phyloP scores from a whole-genome alignment of 1,140 invertebrate species.

The Aphelenchoides fujianensis region DNA sequence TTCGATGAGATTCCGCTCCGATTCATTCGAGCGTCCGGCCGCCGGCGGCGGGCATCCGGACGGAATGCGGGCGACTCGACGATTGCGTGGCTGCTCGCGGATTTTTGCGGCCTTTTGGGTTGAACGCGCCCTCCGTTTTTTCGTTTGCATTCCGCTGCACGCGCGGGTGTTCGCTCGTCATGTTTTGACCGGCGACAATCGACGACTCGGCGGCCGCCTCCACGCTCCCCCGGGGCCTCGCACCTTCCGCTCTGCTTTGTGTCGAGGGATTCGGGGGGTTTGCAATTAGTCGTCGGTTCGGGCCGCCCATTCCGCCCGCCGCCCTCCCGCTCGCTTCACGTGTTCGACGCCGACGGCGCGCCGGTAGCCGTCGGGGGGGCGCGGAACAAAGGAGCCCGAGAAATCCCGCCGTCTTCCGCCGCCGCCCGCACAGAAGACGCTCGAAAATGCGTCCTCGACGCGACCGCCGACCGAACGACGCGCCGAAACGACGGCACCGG shows the following conservation, averaged over 20 bases:
- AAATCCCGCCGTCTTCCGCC: too few relatives aligned
- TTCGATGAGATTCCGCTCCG: background rate
- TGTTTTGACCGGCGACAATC: background rate
- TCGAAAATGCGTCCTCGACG: constrained; percentile 1
- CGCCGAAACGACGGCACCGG: too few relatives aligned
- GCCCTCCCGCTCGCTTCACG: too few relatives aligned
- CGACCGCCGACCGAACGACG: too few relatives aligned
- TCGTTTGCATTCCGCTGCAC: too few relatives aligned
- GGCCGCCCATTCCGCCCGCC: background rate
- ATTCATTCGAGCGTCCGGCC: background rate
- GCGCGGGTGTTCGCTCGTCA: too few relatives aligned
- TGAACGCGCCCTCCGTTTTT: background rate
- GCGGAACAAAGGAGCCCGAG: background rate
- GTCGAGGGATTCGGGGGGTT: background rate
- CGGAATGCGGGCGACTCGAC: background rate
- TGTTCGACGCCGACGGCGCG: background rate
- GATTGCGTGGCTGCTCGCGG: background rate
- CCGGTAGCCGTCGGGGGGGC: too few relatives aligned
- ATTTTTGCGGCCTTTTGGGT: background rate
- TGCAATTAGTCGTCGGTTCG: background rate
- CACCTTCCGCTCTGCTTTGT: too few relatives aligned
- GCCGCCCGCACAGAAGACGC: too few relatives aligned
- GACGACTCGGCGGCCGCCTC: background rate
- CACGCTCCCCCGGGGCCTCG: too few relatives aligned
- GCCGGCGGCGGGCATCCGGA: background rate